A percentile compares a stretch with the other conserved stretches of the same genome.
Evolutionary conservation across 2,888 invertebrate species (phyloP).

Genomic region (Mactromeris polynyma): DNA sequence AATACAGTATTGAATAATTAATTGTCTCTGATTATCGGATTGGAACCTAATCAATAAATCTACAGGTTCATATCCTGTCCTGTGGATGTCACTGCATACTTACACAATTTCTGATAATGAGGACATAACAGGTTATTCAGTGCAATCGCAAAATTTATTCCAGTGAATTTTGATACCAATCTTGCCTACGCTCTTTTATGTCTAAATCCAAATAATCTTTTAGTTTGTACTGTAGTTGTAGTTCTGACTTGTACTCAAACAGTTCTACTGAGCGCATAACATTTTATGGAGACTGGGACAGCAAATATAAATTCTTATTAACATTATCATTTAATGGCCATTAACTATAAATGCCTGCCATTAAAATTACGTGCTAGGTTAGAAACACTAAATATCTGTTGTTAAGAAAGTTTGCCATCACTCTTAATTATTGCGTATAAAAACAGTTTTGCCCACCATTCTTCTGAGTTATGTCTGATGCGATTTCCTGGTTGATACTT

Average conservation of each 20-base stretch:
- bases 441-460: background rate
- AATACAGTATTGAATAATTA: constrained; percentile 4
- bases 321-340: background rate
- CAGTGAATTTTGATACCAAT: background rate
- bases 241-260: too few species aligned
- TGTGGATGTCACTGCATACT: background rate
- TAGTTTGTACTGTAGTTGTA: too few species aligned
- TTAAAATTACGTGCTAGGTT: background rate
- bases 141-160: background rate
- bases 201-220: too few species aligned
- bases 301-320: background rate
- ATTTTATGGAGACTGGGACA: too few species aligned
- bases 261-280: too few species aligned
- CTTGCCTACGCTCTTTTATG: too few species aligned
- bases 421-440: background rate
- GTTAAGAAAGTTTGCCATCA: background rate
- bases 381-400: background rate
- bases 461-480: background rate
- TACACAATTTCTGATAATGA: background rate
- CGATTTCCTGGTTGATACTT: constrained; percentile 2
- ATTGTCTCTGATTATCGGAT: constrained; percentile 1
- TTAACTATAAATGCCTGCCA: background rate
- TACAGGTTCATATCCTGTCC: constrained; percentile 1
- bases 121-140: background rate
- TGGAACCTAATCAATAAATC: constrained; percentile 13